phyloP scores from a whole-genome alignment of 1,140 invertebrate species.

The Papilio xuthus region DNA sequence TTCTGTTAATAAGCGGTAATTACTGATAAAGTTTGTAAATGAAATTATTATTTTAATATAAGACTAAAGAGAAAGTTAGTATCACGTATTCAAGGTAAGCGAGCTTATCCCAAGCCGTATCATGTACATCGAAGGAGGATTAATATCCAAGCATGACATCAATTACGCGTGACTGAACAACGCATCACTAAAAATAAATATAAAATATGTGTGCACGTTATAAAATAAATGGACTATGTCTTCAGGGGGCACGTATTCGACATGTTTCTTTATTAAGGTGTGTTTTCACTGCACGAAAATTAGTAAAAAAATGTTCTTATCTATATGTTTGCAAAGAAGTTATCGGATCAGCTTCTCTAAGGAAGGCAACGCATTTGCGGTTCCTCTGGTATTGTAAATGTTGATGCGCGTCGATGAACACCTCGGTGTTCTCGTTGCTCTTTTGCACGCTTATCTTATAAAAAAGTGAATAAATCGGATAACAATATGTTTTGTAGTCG shows the following conservation, averaged over 20 bases:
- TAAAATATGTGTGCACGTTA: background rate
- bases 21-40: constrained; percentile 18
- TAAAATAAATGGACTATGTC: constrained; percentile 13
- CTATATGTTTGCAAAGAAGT: too few relatives aligned
- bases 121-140: constrained; percentile 32
- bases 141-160: constrained; percentile 24
- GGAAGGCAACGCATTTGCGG: too few relatives aligned
- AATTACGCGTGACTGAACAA: constrained; percentile 34
- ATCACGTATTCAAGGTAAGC: constrained; percentile 27
- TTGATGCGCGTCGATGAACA: too few relatives aligned
- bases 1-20: constrained; percentile 10
- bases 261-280: too few relatives aligned
- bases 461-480: too few relatives aligned
- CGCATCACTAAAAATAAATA: background rate
- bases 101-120: constrained; percentile 25
- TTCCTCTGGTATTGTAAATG: too few relatives aligned
- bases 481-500: too few relatives aligned
- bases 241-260: background rate
- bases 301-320: too few relatives aligned
- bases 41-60: constrained; percentile 33
- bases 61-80: constrained; percentile 37
- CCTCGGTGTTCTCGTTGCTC: too few relatives aligned
- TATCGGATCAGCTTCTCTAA: too few relatives aligned
- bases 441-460: too few relatives aligned
- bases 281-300: too few relatives aligned